Base-by-base conservation (phyloP, 2,888 invertebrate genomes). In the Cistogaster globosa region DNA sequence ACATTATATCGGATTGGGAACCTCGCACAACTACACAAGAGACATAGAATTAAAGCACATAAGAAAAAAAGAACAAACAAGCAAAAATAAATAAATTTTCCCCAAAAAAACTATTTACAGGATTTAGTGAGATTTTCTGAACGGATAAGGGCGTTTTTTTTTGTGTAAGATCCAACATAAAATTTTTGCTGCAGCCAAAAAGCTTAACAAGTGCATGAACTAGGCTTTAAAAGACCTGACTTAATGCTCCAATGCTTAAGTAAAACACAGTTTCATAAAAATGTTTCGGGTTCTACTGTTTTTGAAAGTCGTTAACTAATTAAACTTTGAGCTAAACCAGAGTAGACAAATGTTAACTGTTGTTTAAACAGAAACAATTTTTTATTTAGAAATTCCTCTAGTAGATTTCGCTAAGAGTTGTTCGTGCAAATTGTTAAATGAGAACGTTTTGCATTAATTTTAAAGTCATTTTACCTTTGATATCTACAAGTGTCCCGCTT, bases 1-100 rank as follows among this genome's bases (percentile, higher is more conserved):
- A 76, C 65, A 65, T 83, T 77, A 77, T 65, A 71, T 72, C 82
- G 71, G 82, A 83, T 77, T 76, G 82, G 60, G 71, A 83, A 83
- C 45, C 20, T 58, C 26, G 26, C 60, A 32, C 32, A 62, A 48
- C 12, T n/a, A 32, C 18, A 45, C 20, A 22, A 58, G 32, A 51
- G 26, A 3, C 55, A 16, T 14, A 51, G 36, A 76, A 51, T 36
- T 36, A 71, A 71, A 36, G 45, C 57, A 51, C 20, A 38, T 5
- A 55, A 26, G 0, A 7, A 62, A 78, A 57, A 36, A 65, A 26
- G 18, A 7, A 51, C 60, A 53, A n/a, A 45, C 68, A 74, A 58
- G 48, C 22, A 32, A 58, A 6, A 26, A 45, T 32, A 71, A 69
- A 42, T 42, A 42, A 12, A 42, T 42, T 75, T 53, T 38, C 22